Evolutionary conservation across 2,888 invertebrate species (phyloP).

Genomic region (Ophioninae sp.): DNA sequence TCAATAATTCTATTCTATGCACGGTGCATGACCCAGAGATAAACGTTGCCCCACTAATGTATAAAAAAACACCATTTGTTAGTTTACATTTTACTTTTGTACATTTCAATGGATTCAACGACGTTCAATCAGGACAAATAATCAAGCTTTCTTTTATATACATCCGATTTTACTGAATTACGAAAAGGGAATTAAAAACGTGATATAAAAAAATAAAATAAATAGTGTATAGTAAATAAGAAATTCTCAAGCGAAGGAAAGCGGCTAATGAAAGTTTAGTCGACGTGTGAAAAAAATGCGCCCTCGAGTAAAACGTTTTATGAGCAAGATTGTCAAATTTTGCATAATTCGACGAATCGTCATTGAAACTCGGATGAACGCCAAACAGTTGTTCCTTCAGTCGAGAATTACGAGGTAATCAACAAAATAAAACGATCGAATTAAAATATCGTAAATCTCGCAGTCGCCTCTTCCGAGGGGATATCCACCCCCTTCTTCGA

Average conservation of each 20-base stretch:
- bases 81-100: background rate
- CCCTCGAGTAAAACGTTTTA: background rate
- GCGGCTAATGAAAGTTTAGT: background rate
- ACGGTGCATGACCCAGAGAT: conserved; percentile 51
- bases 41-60: conserved; percentile 14
- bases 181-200: background rate
- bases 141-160: background rate
- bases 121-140: conserved; percentile 7
- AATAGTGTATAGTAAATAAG: background rate
- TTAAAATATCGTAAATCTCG: conserved; percentile 59
- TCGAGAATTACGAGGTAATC: background rate
- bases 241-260: background rate
- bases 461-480: conserved; percentile 88
- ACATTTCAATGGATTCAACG: background rate
- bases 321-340: background rate
- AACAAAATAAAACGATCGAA: background rate
- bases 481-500: conserved; percentile 87
- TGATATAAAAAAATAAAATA: background rate
- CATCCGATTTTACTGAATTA: background rate
- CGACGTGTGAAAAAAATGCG: background rate
- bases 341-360: background rate
- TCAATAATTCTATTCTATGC: conserved; percentile 43
- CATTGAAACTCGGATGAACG: background rate
- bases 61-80: background rate
- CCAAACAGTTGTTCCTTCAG: background rate